Percentiles rank a stretch among this genome's conserved stretches.
These are phyloP conservation scores for Triplophysa tibetana DNA, from an alignment of 2,113 vertebrate genomes.

Conservation along the genomic window DNA sequence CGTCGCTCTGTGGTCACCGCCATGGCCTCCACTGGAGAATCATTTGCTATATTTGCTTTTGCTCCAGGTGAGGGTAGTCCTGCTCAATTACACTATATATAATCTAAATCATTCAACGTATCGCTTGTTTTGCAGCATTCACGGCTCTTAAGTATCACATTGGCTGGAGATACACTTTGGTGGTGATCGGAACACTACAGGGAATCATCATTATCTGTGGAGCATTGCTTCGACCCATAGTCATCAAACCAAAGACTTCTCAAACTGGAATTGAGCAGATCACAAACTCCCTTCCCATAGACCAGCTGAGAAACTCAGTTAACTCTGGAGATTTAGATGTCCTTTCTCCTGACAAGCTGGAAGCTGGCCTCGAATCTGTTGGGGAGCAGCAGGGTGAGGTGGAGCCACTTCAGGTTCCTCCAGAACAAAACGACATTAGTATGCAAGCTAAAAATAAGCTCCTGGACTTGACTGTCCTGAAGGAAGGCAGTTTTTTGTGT, in stretches of 20 bases:
- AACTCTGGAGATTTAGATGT: constrained; percentile 84
- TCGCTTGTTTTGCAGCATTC: constrained; percentile 71
- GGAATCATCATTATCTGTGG: constrained; percentile 83
- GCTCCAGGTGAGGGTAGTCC: constrained; percentile 83
- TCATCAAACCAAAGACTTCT: constrained; percentile 70
- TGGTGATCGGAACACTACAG: constrained; percentile 85
- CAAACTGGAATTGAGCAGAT: constrained; percentile 35
- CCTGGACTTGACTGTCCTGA: constrained; percentile 89
- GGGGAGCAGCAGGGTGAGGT: constrained; percentile 44
- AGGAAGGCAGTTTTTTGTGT: constrained; percentile 85
- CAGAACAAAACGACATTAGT: constrained; percentile 10
- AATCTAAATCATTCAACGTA: not conserved
- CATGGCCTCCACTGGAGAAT: constrained; percentile 92
- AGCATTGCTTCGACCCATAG: constrained; percentile 82
- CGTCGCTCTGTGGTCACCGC: constrained; percentile 88
- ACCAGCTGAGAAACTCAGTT: constrained; percentile 65
- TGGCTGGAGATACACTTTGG: constrained; percentile 88
- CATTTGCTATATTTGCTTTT: constrained; percentile 88
- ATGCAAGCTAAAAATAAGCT: constrained; percentile 62
- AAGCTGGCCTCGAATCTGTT: not conserved
- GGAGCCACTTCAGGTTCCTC: not conserved
- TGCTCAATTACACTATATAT: not conserved
- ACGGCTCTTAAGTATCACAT: constrained; percentile 83
- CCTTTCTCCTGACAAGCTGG: constrained; percentile 73
- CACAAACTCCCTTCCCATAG: constrained; percentile 1